Evolutionary conservation across 1,140 invertebrate species (phyloP), one percentile per base, ranked within the genome.

Genomic region (Streblospio benedicti): DNA sequence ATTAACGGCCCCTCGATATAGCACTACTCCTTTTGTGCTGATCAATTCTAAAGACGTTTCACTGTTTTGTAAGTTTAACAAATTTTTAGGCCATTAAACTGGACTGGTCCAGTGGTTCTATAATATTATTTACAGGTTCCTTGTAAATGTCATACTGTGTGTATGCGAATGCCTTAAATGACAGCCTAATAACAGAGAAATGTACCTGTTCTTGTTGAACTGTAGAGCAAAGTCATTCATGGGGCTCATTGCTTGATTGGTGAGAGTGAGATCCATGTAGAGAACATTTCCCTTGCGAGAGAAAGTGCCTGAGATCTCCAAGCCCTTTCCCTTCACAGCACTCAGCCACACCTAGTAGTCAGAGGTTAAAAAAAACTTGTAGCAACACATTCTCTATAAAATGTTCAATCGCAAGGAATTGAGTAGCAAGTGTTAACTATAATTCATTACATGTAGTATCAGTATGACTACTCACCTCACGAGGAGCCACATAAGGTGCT

Each of bases 231-330:
- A 98, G 6, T 85, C 87, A 65, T 81, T 85, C 90, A 99, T 95
- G 14, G 92, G 87, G 72, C 97, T 93, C 92, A 98, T 96, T 1
- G 96, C 94, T 80, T 93, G 94, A 77, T 99, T 99, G 33, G 86
- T 90, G 67, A 98, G 88, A 0, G 89, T 94, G 84, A 99, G 86
- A 69, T 99, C 96, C 91, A 99, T 97, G 57, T 83, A 85, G 38
- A 97, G 87, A 76, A 89, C 87, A 4, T 88, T 90, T 71, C 85
- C 86, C 68, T 89, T 84, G 51, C 95, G 82, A 0, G 87, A 85
- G 78, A 97, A 98, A n/a, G 92, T 93, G 57, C 96, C 96, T 77
- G 86, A 87, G 49, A 99, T 87, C 79, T 99, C 95, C 59, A 99
- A 79, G n/a, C 96, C 95, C 84, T 97, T 97, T 47, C 93, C 94